Base-by-base conservation (phyloP, 2,113 vertebrate genomes). In the Scartelaos histophorus region DNA sequence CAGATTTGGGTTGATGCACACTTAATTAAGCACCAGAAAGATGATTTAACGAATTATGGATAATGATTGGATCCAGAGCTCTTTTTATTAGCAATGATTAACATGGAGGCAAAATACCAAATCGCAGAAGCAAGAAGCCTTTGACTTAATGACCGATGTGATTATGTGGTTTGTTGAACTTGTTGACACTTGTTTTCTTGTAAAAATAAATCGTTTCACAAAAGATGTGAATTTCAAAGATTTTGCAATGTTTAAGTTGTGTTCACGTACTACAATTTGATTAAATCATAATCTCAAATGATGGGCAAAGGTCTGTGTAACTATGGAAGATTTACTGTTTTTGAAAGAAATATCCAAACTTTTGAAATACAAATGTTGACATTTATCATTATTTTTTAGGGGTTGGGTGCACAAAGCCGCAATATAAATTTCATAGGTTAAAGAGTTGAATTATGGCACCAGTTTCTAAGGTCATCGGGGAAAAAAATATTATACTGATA, bases 101-200 rank as follows among this genome's bases (percentile, higher is more conserved):
- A 75, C 29, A n/a, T n/a, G 71, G 22, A 83, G 53, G 53, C 71
- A 57, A 53, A 35, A 74, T 49, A 86, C 66, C 87, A 83, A 85
- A 89, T 87, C 88, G 90, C 89, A 91, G 56, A 90, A 88, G 89
- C 89, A 88, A 76, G 24, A 73, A 64, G 66, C 62, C 67, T 54
- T 61, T 71, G 78, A 43, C 71, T 66, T 13, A 58, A 64, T 34
- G 53, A 65, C 65, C 70, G 19, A 3, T 5, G 38, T 25, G 2
- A 47, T 62, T 0, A 67, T 67, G 49, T 66, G 73, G 15, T 60
- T 2, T 49, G 17, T 24, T 75, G 58, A 21, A 16, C 49, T 67
- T 47, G 54, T 45, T 53, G 15, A 61, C 25, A 53, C 3, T 34
- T 7, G 12, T 54, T 62, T 67, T 57, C 11, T 57, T 35, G 5